Conservation (phyloP, 2,113 vertebrate genomes). For the Acinonyx jubatus region DNA sequence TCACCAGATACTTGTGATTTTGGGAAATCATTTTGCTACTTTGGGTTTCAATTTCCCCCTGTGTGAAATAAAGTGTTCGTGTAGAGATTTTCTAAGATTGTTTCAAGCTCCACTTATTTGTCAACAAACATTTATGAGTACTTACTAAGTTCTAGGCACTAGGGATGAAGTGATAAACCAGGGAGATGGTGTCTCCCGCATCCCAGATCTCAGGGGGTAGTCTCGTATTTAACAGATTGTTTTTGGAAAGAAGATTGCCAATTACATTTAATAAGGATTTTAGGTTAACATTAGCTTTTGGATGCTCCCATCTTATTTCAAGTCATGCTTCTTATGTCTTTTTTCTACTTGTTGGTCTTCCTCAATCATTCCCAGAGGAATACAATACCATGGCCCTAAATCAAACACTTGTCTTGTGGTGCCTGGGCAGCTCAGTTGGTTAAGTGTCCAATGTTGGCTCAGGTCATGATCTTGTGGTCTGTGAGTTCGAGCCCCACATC, state of each 20-base stretch:
- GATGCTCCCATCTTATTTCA: background rate
- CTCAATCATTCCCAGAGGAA: background rate
- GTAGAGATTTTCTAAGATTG: conserved; percentile 4
- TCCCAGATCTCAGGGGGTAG: background rate
- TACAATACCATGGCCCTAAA: background rate
- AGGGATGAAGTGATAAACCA: background rate
- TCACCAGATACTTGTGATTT: background rate
- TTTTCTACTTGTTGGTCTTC: background rate
- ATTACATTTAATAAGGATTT: background rate
- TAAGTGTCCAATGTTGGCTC: too few species aligned
- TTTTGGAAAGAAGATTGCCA: background rate
- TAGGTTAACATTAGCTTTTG: background rate
- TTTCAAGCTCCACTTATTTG: background rate
- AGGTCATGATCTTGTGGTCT: too few species aligned
- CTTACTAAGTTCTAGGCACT: background rate
- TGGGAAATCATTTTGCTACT: background rate
- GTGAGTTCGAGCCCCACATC: too few species aligned
- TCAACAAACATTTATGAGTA: background rate
- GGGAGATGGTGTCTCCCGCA: background rate
- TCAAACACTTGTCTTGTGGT: background rate
- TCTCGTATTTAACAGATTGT: background rate
- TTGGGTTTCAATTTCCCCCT: background rate
- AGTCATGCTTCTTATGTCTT: background rate
- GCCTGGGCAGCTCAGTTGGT: too few species aligned
- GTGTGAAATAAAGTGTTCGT: background rate